Conservation (phyloP, 2,797 vertebrate species). For the Antrozous pallidus region DNA sequence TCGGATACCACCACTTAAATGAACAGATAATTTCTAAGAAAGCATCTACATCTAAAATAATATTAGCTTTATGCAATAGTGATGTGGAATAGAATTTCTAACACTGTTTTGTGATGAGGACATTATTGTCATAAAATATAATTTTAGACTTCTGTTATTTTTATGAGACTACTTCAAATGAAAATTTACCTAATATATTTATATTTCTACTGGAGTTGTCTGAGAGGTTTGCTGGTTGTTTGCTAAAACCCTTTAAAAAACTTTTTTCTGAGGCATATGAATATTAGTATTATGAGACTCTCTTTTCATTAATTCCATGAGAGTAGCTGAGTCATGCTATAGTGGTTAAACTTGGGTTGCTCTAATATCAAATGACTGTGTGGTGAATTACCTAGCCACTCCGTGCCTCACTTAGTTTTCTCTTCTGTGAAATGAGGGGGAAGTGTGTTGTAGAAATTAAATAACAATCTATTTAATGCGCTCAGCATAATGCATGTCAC, state of each 20-base stretch:
- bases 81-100: not conserved
- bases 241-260: conserved; percentile 8
- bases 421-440: not conserved
- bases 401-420: not conserved
- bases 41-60: not conserved
- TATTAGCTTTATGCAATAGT: not conserved
- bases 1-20: not conserved
- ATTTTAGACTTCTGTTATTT: not conserved
- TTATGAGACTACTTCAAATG: not conserved
- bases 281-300: not conserved
- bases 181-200: conserved; percentile 20
- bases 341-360: not conserved
- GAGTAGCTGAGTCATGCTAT: not conserved
- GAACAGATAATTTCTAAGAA: not conserved
- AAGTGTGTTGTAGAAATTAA: not conserved
- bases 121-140: not conserved
- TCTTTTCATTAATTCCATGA: not conserved
- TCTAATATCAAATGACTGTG: not conserved
- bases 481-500: not conserved
- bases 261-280: not conserved
- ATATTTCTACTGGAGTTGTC: not conserved
- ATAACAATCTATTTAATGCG: not conserved
- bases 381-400: not conserved
- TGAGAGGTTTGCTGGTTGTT: not conserved
- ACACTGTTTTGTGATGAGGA: not conserved